Evolutionary conservation across 37 sponge, comb jelly and placozoan genomes (phyloP), one percentile per base, ranked within the genome.

Genomic region (Spongilla lacustris): DNA sequence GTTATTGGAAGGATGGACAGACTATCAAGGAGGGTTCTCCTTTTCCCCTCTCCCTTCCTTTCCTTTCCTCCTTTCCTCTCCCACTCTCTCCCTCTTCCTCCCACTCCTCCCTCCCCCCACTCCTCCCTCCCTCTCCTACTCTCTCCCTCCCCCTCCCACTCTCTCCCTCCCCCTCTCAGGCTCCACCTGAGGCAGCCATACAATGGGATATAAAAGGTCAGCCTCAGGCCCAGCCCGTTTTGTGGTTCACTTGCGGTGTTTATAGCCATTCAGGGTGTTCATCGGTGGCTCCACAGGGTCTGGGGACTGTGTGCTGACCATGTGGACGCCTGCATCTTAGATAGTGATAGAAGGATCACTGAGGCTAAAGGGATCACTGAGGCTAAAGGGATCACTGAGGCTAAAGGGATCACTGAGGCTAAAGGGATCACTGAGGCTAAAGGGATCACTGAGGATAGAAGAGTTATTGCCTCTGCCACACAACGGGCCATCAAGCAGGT

Each of bases 191-290:
- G 2, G 11, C 37, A 67, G 86, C n/a, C 81, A 90, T 94, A 27
- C 79, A 90, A 77, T 94, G 94, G 94, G 94, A 94, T 69, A 76
- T 71, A 19, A 37, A 76, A 30, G 78, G 82, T 81, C 74, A 25
- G 34, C 28, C 23, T 32, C 27, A 29, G 25, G 50, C 24, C 37
- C 36, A 6, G 74, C 13, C 66, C 22, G n/a, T 36, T 73, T 26
- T 33, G 3, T 6, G n/a, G n/a, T n/a, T n/a, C n/a, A n/a, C n/a
- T n/a, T n/a, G n/a, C n/a, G 58, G 85, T 29, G 8, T 37, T 27
- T 23, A 17, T 26, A 86, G 87, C 91, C 73, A 91, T 91, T 23
- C 78, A 71, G 22, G 87, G 87, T 29, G 50, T 91, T 10, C 46
- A 69, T 26, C 50, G 86, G 29, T 91, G 86, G 87, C 73, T 86